Percentiles rank a stretch among this genome's conserved stretches.
Conservation (phyloP, 2,113 vertebrate genomes). For the Haemorhous mexicanus region DNA sequence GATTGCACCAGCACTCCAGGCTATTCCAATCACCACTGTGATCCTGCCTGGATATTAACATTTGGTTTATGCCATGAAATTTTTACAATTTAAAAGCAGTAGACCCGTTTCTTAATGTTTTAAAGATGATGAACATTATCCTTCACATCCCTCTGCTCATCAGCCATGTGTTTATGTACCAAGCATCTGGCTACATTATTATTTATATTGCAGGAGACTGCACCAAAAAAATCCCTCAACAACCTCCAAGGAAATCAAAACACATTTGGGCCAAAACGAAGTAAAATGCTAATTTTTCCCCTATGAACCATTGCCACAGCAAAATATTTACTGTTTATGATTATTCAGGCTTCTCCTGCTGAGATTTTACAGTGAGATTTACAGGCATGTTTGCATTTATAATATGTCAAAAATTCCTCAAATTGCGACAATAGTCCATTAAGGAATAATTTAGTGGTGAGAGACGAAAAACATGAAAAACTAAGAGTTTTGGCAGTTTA, state of each 20-base stretch:
- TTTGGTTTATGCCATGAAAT: background rate
- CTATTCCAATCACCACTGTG: background rate
- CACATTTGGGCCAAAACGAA: slow-evolving; percentile 43
- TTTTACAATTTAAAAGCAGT: background rate
- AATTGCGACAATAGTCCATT: slow-evolving; percentile 2
- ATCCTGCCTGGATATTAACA: background rate
- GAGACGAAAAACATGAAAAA: background rate
- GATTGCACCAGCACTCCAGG: background rate
- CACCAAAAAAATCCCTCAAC: background rate
- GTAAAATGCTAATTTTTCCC: slow-evolving; percentile 45
- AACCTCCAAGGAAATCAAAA: slow-evolving; percentile 61
- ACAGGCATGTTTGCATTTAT: slow-evolving; percentile 42
- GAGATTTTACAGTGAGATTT: slow-evolving; percentile 51
- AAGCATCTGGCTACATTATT: slow-evolving; percentile 55
- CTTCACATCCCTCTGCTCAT: slow-evolving; percentile 48
- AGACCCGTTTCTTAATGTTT: background rate
- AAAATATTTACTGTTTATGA: slow-evolving; percentile 44
- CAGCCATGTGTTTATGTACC: slow-evolving; percentile 55
- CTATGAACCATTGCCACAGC: slow-evolving; percentile 6
- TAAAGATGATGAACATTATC: slow-evolving; percentile 51
- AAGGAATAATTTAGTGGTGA: slow-evolving; percentile 29
- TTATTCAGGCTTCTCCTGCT: slow-evolving; percentile 25
- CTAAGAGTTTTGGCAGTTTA: background rate
- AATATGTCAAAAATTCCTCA: slow-evolving; percentile 27
- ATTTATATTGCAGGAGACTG: slow-evolving; percentile 47